Percentiles rank a stretch among this genome's conserved stretches.
Evolutionary conservation across 2,797 vertebrate genomes (phyloP).

Genomic region (Aplochiton taeniatus): DNA sequence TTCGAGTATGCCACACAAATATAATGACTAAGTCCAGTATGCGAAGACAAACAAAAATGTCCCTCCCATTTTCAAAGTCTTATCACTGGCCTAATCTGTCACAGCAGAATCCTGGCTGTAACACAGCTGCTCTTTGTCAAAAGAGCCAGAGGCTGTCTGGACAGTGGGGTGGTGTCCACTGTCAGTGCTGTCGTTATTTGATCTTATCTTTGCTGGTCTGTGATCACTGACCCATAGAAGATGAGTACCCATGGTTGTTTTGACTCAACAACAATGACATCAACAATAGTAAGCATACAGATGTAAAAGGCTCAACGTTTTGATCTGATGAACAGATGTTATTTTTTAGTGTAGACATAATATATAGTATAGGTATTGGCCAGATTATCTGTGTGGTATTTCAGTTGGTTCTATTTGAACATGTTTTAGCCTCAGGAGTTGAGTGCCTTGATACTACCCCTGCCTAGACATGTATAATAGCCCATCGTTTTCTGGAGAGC

Average conservation of each 20-base stretch:
- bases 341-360: not conserved
- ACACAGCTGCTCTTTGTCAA: slow-evolving; percentile 17
- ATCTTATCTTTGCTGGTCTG: slow-evolving; percentile 38
- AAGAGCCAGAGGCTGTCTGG: slow-evolving; percentile 12
- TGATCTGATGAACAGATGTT: not conserved
- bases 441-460: slow-evolving; percentile 23
- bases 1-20: too few species aligned
- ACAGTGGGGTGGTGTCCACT: slow-evolving; percentile 8
- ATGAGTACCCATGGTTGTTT: slow-evolving; percentile 13
- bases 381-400: slow-evolving; percentile 36
- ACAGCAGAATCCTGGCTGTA: not conserved
- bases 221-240: slow-evolving; percentile 27
- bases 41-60: not conserved
- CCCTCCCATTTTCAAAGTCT: not conserved
- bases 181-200: slow-evolving; percentile 35
- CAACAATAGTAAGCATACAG: too few species aligned
- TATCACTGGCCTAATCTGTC: slow-evolving; percentile 3
- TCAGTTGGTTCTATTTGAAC: slow-evolving; percentile 12
- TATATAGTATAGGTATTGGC: not conserved
- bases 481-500: slow-evolving; percentile 44
- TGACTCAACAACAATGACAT: slow-evolving; percentile 3
- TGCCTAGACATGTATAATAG: slow-evolving; percentile 47
- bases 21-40: not conserved
- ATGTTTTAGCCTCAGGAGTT: slow-evolving; percentile 28
- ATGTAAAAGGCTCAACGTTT: not conserved